These are phyloP conservation scores for Sipha flava DNA, from an alignment of 1,140 invertebrate genomes.

Conservation along the genomic window DNA sequence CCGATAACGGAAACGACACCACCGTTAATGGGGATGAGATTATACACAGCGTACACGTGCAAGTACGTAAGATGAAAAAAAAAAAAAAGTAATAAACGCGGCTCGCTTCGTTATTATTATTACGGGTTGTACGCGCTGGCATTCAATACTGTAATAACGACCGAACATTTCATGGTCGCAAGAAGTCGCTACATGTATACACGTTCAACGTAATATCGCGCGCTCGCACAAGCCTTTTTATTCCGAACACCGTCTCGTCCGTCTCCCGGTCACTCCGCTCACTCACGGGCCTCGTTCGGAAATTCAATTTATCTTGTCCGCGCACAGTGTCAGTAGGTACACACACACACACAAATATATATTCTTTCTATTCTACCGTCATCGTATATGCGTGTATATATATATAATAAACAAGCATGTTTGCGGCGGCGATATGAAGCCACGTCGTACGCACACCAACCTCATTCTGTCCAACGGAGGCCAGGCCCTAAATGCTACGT, in stretches of 20 bases:
- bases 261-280: background rate
- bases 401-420: background rate
- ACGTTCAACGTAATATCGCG: too few species aligned
- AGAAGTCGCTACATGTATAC: background rate
- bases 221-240: conserved; percentile 3
- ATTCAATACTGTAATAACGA: conserved; percentile 13
- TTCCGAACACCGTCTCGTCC: background rate
- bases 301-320: conserved; percentile 23
- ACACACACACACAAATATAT: background rate
- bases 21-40: too few species aligned
- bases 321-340: background rate
- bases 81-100: background rate
- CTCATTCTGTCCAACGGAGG: conserved; percentile 28
- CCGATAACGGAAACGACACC: too few species aligned
- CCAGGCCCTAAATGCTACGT: conserved; percentile 2
- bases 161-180: conserved; percentile 14
- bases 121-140: background rate
- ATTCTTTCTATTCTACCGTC: background rate
- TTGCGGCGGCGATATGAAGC: background rate
- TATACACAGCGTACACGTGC: background rate
- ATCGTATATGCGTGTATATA: background rate
- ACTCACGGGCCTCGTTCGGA: background rate
- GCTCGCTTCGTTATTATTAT: background rate
- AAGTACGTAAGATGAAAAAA: background rate
- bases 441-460: background rate